Evolutionary conservation across 2,113 vertebrate genomes (phyloP).

Genomic region (Ondatra zibethicus): DNA sequence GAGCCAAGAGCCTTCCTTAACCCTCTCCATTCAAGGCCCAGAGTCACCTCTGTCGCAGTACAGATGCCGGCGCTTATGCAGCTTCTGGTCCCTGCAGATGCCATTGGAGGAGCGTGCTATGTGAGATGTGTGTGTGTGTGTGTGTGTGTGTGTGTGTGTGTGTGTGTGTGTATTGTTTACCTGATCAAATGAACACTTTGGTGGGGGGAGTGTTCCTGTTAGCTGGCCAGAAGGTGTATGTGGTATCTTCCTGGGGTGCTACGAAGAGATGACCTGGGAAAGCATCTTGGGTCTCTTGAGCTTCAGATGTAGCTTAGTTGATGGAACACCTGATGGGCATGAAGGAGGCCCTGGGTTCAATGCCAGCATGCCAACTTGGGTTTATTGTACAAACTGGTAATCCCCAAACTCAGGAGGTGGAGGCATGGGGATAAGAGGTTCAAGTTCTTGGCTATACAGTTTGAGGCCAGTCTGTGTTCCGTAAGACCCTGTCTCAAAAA

Average conservation of each 20-base stretch:
- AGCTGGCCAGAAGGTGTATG: not conserved
- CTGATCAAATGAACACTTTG: not conserved
- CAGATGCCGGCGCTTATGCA: not conserved
- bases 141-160: not conserved
- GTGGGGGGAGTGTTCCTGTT: not conserved
- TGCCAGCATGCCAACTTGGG: not conserved
- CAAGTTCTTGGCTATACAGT: not conserved
- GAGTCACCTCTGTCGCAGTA: not conserved
- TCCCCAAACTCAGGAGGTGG: not conserved
- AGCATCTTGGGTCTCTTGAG: not conserved
- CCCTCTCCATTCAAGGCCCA: slow-evolving; percentile 60
- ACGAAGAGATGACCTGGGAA: not conserved
- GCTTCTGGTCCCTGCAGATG: not conserved
- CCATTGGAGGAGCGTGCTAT: not conserved
- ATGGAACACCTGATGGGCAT: not conserved
- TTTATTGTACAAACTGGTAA: not conserved
- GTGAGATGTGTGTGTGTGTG: not conserved
- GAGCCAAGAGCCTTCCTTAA: slow-evolving; percentile 78
- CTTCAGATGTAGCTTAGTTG: not conserved
- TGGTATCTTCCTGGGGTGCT: not conserved
- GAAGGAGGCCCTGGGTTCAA: not conserved
- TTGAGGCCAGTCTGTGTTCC: not conserved
- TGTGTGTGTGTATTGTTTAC: not conserved
- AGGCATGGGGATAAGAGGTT: not conserved
- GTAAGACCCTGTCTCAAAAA: not conserved